phyloP scores from a whole-genome alignment of 2,888 invertebrate genomes.

The Epirrita christyi region DNA sequence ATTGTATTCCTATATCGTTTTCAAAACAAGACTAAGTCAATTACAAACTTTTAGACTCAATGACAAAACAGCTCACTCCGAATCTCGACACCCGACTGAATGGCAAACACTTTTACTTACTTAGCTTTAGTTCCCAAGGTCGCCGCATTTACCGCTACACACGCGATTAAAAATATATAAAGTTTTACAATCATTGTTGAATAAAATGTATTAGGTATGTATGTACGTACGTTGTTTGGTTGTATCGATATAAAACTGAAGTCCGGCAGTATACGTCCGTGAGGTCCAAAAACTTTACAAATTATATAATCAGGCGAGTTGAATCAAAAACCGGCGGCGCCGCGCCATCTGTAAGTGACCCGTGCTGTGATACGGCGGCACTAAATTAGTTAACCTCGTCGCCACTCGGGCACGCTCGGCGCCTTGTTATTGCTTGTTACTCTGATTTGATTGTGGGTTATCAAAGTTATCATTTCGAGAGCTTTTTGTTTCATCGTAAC shows the following conservation, averaged over 20 bases:
- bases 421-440: too few relatives aligned
- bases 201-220: conserved; percentile 1
- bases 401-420: too few relatives aligned
- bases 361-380: neutral
- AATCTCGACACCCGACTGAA: conserved; percentile 21
- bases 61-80: conserved; percentile 43
- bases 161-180: conserved; percentile 19
- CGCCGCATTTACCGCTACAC: conserved; percentile 43
- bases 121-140: conserved; percentile 45
- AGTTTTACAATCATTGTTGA: conserved; percentile 11
- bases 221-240: conserved; percentile 14
- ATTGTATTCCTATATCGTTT: conserved; percentile 2
- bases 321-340: too few relatives aligned
- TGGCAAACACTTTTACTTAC: conserved; percentile 31
- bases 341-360: too few relatives aligned
- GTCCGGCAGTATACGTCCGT: neutral
- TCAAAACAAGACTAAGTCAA: conserved; percentile 13
- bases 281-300: conserved; percentile 5
- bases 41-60: conserved; percentile 12
- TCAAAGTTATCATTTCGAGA: conserved; percentile 1
- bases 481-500: conserved; percentile 4
- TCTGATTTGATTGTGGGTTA: neutral
- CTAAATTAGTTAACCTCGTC: neutral
- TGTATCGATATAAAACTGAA: conserved; percentile 6
- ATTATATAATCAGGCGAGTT: neutral